Conservation (phyloP, 2,888 invertebrate species). For the Rutpela maculata region DNA sequence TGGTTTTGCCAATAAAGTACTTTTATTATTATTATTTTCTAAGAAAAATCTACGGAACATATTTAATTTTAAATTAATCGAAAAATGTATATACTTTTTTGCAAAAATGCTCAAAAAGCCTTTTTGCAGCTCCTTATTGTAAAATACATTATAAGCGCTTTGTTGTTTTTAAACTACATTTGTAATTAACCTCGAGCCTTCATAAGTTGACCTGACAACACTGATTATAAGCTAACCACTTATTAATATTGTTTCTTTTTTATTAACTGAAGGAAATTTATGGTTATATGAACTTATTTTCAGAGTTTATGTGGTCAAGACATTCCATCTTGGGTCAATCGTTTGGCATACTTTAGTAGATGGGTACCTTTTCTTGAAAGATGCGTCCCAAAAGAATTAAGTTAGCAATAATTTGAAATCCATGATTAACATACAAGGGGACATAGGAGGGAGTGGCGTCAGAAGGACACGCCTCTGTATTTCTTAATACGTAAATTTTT, state of each 20-base stretch:
- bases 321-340: slow-evolving; percentile 98
- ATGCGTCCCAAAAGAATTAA: slow-evolving; percentile 93
- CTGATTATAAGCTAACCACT: neutral
- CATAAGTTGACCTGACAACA: neutral
- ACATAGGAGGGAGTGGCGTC: too few species aligned
- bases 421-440: neutral
- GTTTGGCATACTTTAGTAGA: slow-evolving; percentile 97
- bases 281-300: slow-evolving; percentile 56
- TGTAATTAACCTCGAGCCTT: neutral
- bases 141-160: neutral
- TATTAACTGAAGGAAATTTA: neutral
- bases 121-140: too few species aligned
- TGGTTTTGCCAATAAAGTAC: too few species aligned
- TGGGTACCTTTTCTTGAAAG: slow-evolving; percentile 99
- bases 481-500: neutral
- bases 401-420: neutral
- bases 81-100: too few species aligned
- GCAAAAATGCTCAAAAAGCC: too few species aligned
- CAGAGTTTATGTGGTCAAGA: slow-evolving; percentile 96
- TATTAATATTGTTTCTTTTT: neutral
- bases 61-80: too few species aligned
- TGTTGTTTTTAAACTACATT: neutral
- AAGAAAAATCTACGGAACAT: too few species aligned
- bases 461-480: neutral
- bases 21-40: too few species aligned